Base-by-base conservation (phyloP, 2,797 vertebrate genomes). In the Podarcis lilfordi region DNA sequence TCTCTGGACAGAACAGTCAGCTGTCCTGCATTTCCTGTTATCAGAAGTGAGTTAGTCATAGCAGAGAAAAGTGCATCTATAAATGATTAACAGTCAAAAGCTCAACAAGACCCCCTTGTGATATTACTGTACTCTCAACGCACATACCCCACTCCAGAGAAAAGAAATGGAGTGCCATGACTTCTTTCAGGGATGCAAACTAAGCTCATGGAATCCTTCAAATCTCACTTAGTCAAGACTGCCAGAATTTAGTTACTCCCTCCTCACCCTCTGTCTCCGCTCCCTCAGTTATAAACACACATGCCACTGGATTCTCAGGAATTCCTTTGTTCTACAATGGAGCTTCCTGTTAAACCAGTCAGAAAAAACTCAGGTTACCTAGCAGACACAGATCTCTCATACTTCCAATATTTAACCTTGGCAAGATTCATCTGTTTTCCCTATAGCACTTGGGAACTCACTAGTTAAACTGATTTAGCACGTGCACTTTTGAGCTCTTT, bases 341-440 rank as follows among this genome's bases (percentile, higher is more conserved):
- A 25, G 29, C 27, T 82, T 82, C 84, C 71, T 55, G 61, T 19
- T 59, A 40, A 89, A 69, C 79, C 88, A 55, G 71, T 76, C 37
- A 40, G 80, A 77, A 40, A 11, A 76, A 40, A 35, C 13, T 5
- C 61, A 43, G 43, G 71, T n/a, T n/a, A 19, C 32, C 43, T 85
- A n/a, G 61, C 9, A 88, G 69, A 32, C 19, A 45, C 8, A 35
- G 8, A 29, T 64, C 43, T 25, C 37, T 11, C 68, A 2, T n/a
- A 27, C 61, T n/a, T 66, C 13, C 23, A 9, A 29, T n/a, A 21
- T 43, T n/a, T 45, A 74, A 3, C 23, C 37, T 59, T 6, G 75
- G 64, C 6, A 76, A n/a, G 66, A 8, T 6, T 64, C 50, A 5
- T 11, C 2, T 75, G 32, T 27, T 40, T 43, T 37, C 35, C 45